Base-by-base conservation (phyloP, 2,113 vertebrate species). In the Raja brachyura region DNA sequence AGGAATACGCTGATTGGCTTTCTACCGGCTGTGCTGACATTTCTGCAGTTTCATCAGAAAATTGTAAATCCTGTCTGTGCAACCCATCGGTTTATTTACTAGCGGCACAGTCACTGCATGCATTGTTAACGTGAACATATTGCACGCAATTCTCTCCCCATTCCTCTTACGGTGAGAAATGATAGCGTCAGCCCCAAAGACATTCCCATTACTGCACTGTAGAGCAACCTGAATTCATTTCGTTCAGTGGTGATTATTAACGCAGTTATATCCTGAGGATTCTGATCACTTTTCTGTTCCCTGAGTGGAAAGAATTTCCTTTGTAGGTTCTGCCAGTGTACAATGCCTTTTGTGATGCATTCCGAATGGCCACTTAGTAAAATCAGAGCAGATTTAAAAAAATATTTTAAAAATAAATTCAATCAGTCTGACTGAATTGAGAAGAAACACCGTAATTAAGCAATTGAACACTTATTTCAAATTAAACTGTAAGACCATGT, bases 31-130 rank as follows among this genome's bases (percentile, higher is more conserved):
- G 93, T 95, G 94, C 92, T 96, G 97, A 96, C 96, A 96, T 97
- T 97, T 96, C 96, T 97, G 96, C 96, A 94, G 95, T 95, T 97
- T 95, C 96, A 96, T 96, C 96, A 96, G 94, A 95, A 73, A 97
- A 96, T 96, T 94, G 96, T 94, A 95, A 96, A 96, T 95, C 96
- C 96, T 96, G 96, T 95, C 85, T 93, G 95, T 93, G 96, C 94
- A 95, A 95, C 94, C 3, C 90, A 0, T 93, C 93, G 88, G 9
- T 93, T 95, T 96, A 95, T 96, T 97, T 96, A 95, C 96, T 18
- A 94, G 93, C 94, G 95, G 93, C 93, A 6, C 4, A 76, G 59
- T 11, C 83, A 0, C 93, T 5, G 93, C 93, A 0, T 28, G 93
- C 92, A 94, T 92, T 92, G 90, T 70, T 54, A 92, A 68, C 90